These are phyloP conservation scores for Solenodon paradoxus DNA, from an alignment of 2,113 vertebrate species.

Conservation along the genomic window DNA sequence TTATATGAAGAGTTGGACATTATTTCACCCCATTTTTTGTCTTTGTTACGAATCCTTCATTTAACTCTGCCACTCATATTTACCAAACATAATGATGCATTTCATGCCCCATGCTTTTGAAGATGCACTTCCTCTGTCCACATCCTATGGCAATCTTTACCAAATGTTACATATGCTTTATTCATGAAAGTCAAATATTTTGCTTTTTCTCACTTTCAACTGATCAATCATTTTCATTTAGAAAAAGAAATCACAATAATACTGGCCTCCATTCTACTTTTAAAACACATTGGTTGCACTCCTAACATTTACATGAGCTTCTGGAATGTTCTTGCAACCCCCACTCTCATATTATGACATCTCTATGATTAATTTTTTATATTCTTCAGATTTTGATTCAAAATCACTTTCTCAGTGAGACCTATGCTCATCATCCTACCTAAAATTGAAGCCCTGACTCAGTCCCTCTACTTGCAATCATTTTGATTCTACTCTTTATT, in stretches of 20 bases:
- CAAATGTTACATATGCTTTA: background rate
- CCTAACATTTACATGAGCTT: background rate
- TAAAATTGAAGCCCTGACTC: background rate
- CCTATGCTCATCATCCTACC: background rate
- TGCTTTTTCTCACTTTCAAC: background rate
- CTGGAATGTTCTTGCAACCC: background rate
- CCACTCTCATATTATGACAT: background rate
- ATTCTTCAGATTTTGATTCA: background rate
- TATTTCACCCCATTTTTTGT: background rate
- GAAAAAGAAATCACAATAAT: background rate
- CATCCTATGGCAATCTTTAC: background rate
- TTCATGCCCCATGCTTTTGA: background rate
- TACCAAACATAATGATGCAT: background rate
- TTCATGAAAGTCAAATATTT: background rate
- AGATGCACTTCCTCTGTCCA: background rate
- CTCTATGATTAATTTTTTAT: background rate
- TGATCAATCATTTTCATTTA: background rate
- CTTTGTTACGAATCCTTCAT: background rate
- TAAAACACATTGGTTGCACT: background rate
- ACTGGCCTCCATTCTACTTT: background rate
- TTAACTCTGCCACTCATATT: background rate
- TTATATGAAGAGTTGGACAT: background rate
- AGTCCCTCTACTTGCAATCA: background rate
- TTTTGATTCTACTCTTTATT: background rate
- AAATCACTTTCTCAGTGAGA: background rate